These are phyloP conservation scores for Orgyia antiqua DNA, from an alignment of 2,888 invertebrate genomes.

Conservation along the genomic window DNA sequence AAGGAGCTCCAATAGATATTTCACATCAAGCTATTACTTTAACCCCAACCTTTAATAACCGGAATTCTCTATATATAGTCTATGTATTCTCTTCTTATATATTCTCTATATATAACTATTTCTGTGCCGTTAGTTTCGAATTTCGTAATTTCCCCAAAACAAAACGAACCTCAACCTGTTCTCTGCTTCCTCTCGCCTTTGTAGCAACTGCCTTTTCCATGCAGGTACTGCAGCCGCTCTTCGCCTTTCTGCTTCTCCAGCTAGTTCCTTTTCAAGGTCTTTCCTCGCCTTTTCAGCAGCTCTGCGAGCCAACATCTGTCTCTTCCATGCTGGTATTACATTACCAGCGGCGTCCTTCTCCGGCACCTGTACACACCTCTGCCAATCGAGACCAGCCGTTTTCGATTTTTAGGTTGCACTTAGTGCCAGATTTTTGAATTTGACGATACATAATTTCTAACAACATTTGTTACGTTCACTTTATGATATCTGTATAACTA, in stretches of 20 bases:
- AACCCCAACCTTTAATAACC: no score
- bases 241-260: conserved; percentile 89
- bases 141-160: no score
- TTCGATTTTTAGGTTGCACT: conserved; percentile 27
- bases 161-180: conserved; percentile 83
- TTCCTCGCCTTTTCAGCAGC: conserved; percentile 95
- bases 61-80: no score
- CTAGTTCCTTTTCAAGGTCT: conserved; percentile 92
- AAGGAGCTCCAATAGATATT: no score
- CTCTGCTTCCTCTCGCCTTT: conserved; percentile 88
- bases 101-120: no score
- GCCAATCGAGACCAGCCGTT: conserved; percentile 57
- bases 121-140: no score
- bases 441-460: conserved; percentile 7
- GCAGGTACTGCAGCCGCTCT: conserved; percentile 92
- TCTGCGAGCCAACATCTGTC: conserved; percentile 96
- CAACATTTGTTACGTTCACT: neutral
- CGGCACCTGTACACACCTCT: conserved; percentile 85
- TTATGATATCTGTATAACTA: no score
- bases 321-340: conserved; percentile 95
- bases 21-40: no score
- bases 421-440: conserved; percentile 11
- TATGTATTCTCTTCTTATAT: no score
- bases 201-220: conserved; percentile 94
- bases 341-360: conserved; percentile 93